Percentiles rank a stretch among this genome's conserved stretches.
phyloP scores from a whole-genome alignment of 1,140 invertebrate species.

The Tetramorium parvispinum region DNA sequence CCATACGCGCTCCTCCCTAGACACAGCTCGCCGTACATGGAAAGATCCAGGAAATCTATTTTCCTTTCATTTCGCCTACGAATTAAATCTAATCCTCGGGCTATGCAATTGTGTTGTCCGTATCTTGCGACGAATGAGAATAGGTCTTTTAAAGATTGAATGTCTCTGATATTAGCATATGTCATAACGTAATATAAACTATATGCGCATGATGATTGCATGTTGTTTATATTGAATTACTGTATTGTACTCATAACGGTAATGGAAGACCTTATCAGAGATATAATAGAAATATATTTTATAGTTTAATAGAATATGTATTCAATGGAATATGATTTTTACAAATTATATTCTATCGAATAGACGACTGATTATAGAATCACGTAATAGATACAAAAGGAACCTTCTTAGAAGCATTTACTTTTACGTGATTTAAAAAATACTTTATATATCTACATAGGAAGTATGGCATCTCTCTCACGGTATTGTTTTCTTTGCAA shows the following conservation, averaged over 20 bases:
- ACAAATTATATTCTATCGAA: neutral
- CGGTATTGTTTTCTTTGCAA: neutral
- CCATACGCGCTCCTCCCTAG: neutral
- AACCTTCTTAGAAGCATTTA: neutral
- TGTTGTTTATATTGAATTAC: slow-evolving; percentile 5
- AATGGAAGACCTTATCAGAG: neutral
- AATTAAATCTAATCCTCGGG: slow-evolving; percentile 54
- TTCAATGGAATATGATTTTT: no score
- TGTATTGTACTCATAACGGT: neutral
- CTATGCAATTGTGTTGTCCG: slow-evolving; percentile 38
- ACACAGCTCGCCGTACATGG: neutral
- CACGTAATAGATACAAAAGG: neutral
- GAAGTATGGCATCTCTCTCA: neutral
- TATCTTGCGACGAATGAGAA: slow-evolving; percentile 54
- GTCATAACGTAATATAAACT: slow-evolving; percentile 17
- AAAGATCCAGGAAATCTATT: slow-evolving; percentile 59
- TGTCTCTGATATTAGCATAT: slow-evolving; percentile 1
- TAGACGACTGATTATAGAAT: neutral
- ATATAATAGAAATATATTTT: neutral
- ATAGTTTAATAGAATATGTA: no score
- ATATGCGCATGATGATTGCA: slow-evolving; percentile 15
- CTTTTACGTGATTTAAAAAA: neutral
- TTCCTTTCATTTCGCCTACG: slow-evolving; percentile 61
- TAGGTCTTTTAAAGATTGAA: slow-evolving; percentile 21
- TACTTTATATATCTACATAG: neutral